Conservation (phyloP, 2,888 invertebrate genomes). For the Abrostola tripartita region DNA sequence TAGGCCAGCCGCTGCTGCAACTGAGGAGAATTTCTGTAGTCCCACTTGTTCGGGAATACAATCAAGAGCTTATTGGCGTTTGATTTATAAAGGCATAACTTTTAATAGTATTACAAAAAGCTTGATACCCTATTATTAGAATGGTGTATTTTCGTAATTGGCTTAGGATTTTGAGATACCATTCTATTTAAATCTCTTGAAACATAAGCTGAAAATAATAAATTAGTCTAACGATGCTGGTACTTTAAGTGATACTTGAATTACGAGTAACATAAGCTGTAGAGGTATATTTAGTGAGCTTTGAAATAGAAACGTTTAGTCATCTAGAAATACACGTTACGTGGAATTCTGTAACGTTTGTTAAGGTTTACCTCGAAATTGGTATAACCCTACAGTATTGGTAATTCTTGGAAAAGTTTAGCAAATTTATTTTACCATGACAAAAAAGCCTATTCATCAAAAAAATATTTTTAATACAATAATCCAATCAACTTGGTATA, state of each 20-base stretch:
- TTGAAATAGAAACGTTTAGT: no score
- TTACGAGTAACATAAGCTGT: no score
- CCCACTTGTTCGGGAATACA: conserved; percentile 69
- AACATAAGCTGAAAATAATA: conserved; percentile 23
- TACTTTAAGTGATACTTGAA: conserved; percentile 24
- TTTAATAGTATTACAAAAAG: conserved; percentile 37
- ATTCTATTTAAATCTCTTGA: conserved; percentile 20
- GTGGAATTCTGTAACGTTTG: no score
- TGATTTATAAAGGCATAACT: conserved; percentile 67
- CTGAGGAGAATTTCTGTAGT: conserved; percentile 72
- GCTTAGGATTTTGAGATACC: conserved; percentile 11
- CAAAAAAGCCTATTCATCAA: background rate
- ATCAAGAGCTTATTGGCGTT: conserved; percentile 76
- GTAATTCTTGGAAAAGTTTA: no score
- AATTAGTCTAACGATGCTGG: conserved; percentile 20
- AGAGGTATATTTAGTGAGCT: no score
- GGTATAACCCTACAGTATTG: no score
- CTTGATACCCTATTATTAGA: conserved; percentile 32
- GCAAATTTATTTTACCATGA: no score
- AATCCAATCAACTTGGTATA: no score
- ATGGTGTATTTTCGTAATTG: conserved; percentile 26
- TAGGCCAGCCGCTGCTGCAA: conserved; percentile 75
- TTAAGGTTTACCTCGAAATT: no score
- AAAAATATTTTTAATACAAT: background rate
- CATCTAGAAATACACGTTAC: no score